A percentile compares a stretch with the other conserved stretches of the same genome.
Conservation (phyloP, 2,888 invertebrate species). For the Hypomecis punctinalis region DNA sequence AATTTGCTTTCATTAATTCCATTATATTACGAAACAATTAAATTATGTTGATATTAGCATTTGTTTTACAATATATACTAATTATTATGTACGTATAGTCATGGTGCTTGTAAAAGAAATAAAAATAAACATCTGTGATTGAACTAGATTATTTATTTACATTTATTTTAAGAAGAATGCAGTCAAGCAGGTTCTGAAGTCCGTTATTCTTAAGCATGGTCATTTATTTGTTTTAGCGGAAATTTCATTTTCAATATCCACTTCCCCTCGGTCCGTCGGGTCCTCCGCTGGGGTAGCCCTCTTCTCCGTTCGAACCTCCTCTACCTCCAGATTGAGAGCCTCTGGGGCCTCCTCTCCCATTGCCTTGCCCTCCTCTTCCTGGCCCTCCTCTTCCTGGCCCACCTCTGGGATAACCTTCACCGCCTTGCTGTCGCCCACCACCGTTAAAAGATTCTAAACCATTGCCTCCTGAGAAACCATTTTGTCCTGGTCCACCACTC, state of each 20-base stretch:
- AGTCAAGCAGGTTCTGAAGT: slow-evolving; percentile 4
- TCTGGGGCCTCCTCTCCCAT: slow-evolving; percentile 48
- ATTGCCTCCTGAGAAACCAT: slow-evolving; percentile 42
- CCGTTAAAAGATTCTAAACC: slow-evolving; percentile 40
- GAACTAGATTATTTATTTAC: slow-evolving; percentile 36
- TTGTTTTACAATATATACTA: neutral
- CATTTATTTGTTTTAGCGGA: slow-evolving; percentile 10
- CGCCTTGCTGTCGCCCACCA: slow-evolving; percentile 36
- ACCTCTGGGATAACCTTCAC: slow-evolving; percentile 54
- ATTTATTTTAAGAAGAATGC: slow-evolving; percentile 25
- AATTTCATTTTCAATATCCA: slow-evolving; percentile 60
- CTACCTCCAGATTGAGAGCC: slow-evolving; percentile 44
- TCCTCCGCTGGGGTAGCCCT: slow-evolving; percentile 75
- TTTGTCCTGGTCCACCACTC: slow-evolving; percentile 50
- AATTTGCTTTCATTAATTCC: no score
- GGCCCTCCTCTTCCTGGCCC: slow-evolving; percentile 54
- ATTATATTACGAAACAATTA: no score
- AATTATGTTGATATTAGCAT: no score
- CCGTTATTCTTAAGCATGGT: slow-evolving; percentile 9
- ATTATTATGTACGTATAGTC: neutral
- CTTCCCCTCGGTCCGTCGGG: slow-evolving; percentile 75
- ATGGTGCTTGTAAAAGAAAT: slow-evolving; percentile 16
- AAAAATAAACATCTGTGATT: slow-evolving; percentile 32
- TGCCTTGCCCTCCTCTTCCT: slow-evolving; percentile 47
- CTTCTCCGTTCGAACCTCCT: slow-evolving; percentile 48